Base-by-base conservation (phyloP, 2,888 invertebrate genomes). In the Diploptera punctata region DNA sequence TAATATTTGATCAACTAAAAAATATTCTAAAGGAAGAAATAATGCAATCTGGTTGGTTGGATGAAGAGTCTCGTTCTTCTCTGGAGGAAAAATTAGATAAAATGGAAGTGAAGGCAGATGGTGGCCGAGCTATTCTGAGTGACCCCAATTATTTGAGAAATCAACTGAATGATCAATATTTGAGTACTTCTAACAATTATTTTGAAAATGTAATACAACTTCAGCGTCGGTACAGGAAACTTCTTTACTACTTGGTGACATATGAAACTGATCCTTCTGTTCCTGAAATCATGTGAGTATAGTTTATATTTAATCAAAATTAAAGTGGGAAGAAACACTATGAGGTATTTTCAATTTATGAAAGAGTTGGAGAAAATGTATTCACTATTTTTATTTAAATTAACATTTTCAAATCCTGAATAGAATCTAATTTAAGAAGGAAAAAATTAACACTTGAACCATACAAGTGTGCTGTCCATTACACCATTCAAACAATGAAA, bases 91-190 rank as follows among this genome's bases (percentile, higher is more conserved):
- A 75, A 49, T 61, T 73, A 16, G 29, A 68, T 4, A 24, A 54
- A 3, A 33, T 75, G 71, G 49, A n/a, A 10, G 9, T 72, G 21
- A 18, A 21, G 18, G 67, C 60, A 24, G 69, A 71, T 67, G 75
- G 75, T 43, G 73, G 73, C 10, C 3, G 29, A 29, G 57, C 21
- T 57, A 29, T 57, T n/a, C 9, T n/a, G 13, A 24, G n/a, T n/a
- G 31, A 57, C 10, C 18, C 57, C 3, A n/a, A 29, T 24, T 13
- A 24, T 1, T 16, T 57, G n/a, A 29, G 26, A 29, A 3, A 57
- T 24, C 57, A 16, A 4, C 29, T 57, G 2, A 24, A 9, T 24
- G 18, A 16, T 13, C n/a, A 24, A 5, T 16, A 57, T 29, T 9
- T 57, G 26, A 54, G 10, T 2, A 57, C 10, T 57, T 16, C 65